Evolutionary conservation across 2,113 vertebrate genomes (phyloP).

Genomic region (Catharus fuscescens): DNA sequence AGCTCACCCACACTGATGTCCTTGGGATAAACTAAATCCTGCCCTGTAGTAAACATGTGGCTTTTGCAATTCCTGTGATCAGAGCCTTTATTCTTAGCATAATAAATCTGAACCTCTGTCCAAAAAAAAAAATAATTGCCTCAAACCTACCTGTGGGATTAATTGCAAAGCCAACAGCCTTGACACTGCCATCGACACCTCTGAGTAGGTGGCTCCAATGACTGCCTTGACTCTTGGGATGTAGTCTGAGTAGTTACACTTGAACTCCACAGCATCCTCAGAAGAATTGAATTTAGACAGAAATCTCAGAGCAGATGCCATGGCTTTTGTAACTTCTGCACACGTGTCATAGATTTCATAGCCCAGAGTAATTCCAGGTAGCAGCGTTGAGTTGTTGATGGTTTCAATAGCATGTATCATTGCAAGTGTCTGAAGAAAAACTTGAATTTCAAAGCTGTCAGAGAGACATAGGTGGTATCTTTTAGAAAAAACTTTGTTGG

Average conservation of each 20-base stretch:
- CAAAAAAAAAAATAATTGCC: background rate
- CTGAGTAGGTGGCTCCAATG: conserved; percentile 79
- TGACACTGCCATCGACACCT: conserved; percentile 85
- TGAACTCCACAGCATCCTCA: conserved; percentile 37
- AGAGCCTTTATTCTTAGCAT: background rate
- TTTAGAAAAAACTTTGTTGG: background rate
- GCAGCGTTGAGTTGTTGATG: conserved; percentile 80
- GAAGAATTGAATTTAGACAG: conserved; percentile 69
- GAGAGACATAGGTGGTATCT: background rate
- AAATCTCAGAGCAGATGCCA: conserved; percentile 78
- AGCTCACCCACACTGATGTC: background rate
- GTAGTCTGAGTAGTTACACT: conserved; percentile 66
- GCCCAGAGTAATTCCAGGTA: conserved; percentile 82
- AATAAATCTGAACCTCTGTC: background rate
- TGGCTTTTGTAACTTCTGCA: conserved; percentile 81
- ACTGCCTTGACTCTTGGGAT: conserved; percentile 77
- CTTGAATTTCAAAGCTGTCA: conserved; percentile 76
- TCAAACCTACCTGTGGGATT: conserved; percentile 83
- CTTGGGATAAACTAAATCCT: background rate
- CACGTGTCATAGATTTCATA: conserved; percentile 87
- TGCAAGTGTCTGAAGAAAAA: conserved; percentile 77
- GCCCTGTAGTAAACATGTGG: background rate
- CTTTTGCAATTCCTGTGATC: background rate
- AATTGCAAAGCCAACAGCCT: conserved; percentile 82
- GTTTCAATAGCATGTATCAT: conserved; percentile 86